These are phyloP conservation scores for Cataglyphis altisquamis DNA, from an alignment of 2,888 invertebrate genomes.

Conservation along the genomic window DNA sequence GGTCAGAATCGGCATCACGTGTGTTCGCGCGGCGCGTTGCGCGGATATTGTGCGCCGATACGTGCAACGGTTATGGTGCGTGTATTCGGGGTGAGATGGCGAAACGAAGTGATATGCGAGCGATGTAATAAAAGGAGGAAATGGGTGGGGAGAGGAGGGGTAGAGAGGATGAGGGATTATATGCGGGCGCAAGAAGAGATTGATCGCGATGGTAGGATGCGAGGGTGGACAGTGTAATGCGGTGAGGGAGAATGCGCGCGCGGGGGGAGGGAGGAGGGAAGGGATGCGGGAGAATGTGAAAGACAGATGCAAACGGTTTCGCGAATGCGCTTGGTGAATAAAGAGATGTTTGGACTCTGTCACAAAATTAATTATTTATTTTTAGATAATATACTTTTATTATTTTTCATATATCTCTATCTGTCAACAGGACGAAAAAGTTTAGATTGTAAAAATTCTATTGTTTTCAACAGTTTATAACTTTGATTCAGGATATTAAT, in stretches of 20 bases:
- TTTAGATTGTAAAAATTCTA: neutral
- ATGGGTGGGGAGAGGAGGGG: slow-evolving; percentile 5
- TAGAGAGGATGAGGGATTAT: slow-evolving; percentile 43
- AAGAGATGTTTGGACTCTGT: neutral
- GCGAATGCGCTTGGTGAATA: slow-evolving; percentile 10
- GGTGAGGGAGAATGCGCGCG: slow-evolving; percentile 22
- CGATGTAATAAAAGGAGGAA: slow-evolving; percentile 51
- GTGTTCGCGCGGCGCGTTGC: slow-evolving; percentile 12
- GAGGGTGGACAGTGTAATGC: slow-evolving; percentile 51
- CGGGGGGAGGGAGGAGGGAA: neutral
- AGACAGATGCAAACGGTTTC: slow-evolving; percentile 38
- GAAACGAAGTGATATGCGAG: slow-evolving; percentile 57
- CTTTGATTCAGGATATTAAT: neutral
- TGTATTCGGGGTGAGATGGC: slow-evolving; percentile 29
- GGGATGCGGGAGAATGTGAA: neutral
- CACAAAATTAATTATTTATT: neutral
- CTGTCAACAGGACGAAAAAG: neutral
- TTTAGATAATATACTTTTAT: neutral
- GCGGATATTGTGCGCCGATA: slow-evolving; percentile 52
- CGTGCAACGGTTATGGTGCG: slow-evolving; percentile 37
- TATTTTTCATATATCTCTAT: neutral
- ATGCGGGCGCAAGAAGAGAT: slow-evolving; percentile 50
- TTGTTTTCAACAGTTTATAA: neutral
- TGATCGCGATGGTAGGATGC: slow-evolving; percentile 44
- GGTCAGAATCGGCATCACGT: slow-evolving; percentile 59